phyloP scores from a whole-genome alignment of 2,797 vertebrate genomes.

The Ptychadena robeensis region DNA sequence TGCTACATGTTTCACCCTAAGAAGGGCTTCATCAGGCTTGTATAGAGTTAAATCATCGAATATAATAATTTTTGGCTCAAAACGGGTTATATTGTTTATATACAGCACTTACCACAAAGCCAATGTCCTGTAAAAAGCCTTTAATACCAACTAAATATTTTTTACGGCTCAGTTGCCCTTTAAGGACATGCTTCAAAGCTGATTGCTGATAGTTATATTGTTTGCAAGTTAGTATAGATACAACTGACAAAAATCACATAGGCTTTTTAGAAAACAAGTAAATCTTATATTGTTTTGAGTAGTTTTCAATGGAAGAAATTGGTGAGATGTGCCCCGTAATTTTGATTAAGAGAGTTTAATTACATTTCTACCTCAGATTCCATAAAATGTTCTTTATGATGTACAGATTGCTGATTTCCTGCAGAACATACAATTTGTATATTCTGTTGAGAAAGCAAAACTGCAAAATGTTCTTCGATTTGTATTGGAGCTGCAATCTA shows the following conservation, averaged over 20 bases:
- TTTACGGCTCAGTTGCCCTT: not conserved
- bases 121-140: not conserved
- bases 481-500: constrained; percentile 63
- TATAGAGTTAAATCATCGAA: too few relatives aligned
- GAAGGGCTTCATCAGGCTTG: too few relatives aligned
- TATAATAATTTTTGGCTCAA: too few relatives aligned
- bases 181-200: not conserved
- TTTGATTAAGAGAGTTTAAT: constrained; percentile 67
- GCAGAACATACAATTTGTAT: constrained; percentile 65
- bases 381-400: constrained; percentile 68
- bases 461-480: constrained; percentile 69
- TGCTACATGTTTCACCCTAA: too few relatives aligned
- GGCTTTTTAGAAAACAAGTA: not conserved
- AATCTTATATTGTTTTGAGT: constrained; percentile 21
- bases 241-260: not conserved
- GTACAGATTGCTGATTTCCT: constrained; percentile 63
- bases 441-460: constrained; percentile 67
- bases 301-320: constrained; percentile 19
- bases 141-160: not conserved
- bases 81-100: too few relatives aligned
- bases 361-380: constrained; percentile 59
- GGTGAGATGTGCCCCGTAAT: constrained; percentile 59
- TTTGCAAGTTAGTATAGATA: not conserved
- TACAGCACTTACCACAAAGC: too few relatives aligned
- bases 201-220: not conserved